phyloP scores from a whole-genome alignment of 2,888 invertebrate genomes.

The Andricus quercusramuli region DNA sequence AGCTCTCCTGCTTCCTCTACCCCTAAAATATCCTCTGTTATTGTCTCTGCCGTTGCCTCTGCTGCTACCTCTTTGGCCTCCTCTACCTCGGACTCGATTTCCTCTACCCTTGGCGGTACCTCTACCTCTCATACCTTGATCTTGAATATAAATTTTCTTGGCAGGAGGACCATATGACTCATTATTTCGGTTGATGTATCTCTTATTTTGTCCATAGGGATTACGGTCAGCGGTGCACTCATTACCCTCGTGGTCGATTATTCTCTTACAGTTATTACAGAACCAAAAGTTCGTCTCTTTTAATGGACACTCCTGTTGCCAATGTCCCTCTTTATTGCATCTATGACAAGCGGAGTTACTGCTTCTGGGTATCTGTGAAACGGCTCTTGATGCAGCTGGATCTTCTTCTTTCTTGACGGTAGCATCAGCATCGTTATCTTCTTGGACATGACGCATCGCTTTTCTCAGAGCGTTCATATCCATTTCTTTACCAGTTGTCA shows the following conservation, averaged over 20 bases:
- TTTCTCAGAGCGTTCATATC: conserved; percentile 48
- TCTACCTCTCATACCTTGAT: neutral
- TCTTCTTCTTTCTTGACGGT: conserved; percentile 34
- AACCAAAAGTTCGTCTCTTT: conserved; percentile 27
- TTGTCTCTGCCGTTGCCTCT: conserved; percentile 15
- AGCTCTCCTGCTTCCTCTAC: conserved; percentile 42
- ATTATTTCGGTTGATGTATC: conserved; percentile 13
- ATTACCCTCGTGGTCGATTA: conserved; percentile 42
- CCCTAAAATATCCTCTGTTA: conserved; percentile 44
- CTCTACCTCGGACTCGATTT: conserved; percentile 41
- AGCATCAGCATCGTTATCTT: conserved; percentile 45
- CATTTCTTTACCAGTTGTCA: conserved; percentile 53
- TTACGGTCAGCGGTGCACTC: conserved; percentile 30
- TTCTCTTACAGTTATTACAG: conserved; percentile 39
- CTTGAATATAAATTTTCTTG: conserved; percentile 38
- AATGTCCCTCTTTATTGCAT: conserved; percentile 49
- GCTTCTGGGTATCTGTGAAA: neutral
- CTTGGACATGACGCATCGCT: conserved; percentile 45
- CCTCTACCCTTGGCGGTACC: conserved; percentile 28
- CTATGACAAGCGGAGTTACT: conserved; percentile 45
- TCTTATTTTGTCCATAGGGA: conserved; percentile 11
- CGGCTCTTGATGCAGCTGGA: conserved; percentile 41
- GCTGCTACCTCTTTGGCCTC: conserved; percentile 8
- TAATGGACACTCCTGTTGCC: conserved; percentile 44
- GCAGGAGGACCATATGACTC: conserved; percentile 43